Evolutionary conservation across 2,888 invertebrate genomes (phyloP), one percentile per base, ranked within the genome.

Genomic region (Sthenelais limicola): DNA sequence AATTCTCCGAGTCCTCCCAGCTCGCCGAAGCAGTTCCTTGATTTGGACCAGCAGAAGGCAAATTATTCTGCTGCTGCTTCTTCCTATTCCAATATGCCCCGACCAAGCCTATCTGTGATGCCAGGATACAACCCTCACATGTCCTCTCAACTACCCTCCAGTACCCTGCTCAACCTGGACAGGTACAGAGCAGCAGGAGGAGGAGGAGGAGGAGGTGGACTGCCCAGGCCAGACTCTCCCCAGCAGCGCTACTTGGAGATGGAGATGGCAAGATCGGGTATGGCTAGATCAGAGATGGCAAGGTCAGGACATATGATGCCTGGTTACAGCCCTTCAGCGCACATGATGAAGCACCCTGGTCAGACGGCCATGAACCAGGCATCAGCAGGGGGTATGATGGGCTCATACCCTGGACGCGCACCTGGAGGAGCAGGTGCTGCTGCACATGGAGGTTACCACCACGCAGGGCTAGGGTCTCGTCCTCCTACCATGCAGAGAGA

Each of bases 1-100:
- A 33, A 33, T 9, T 56, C 56, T 2, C 32, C 33, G 32, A 56
- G 28, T 26, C 47, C 68, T 12, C 48, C 32, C 18, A 49, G 32
- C 28, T 68, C 68, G 18, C 68, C 68, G 30, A 68, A 68, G 24
- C 68, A 68, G 52, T 51, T 68, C 33, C 51, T 68, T 30, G 68
- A 68, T 33, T 35, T 68, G n/a, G 68, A 68, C 32, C 68, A 68
- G 32, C 51, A 32, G 52, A 56, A 56, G 56, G 5, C 56, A 5
- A 43, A 15, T n/a, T n/a, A n/a, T n/a, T n/a, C n/a, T n/a, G n/a
- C n/a, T n/a, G n/a, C n/a, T n/a, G n/a, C n/a, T n/a, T n/a, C n/a
- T n/a, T n/a, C n/a, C n/a, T n/a, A n/a, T n/a, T n/a, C n/a, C n/a
- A n/a, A n/a, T n/a, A n/a, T n/a, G n/a, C 21, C 56, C 1, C 7